Percentiles rank a stretch among this genome's conserved stretches.
These are phyloP conservation scores for Amia ocellicauda DNA, from an alignment of 2,113 vertebrate species.

Conservation along the genomic window DNA sequence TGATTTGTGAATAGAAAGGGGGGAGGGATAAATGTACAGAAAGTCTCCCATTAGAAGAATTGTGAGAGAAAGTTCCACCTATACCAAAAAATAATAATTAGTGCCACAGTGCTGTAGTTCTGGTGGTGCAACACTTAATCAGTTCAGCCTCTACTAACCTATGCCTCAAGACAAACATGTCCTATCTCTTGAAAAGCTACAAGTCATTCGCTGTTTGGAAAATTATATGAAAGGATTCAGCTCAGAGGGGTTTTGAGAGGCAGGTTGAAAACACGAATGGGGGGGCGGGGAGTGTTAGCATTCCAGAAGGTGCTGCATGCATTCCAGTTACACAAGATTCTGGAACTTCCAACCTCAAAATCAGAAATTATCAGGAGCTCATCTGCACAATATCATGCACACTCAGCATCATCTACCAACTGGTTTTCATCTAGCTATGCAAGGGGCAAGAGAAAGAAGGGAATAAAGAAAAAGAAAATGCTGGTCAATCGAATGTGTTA, in stretches of 20 bases:
- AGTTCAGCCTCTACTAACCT: background rate
- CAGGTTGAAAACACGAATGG: background rate
- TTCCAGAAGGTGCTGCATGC: slow-evolving; percentile 50
- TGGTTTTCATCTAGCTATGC: too few relatives aligned
- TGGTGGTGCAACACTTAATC: background rate
- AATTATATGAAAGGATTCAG: background rate
- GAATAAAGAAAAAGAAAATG: too few relatives aligned
- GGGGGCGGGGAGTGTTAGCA: slow-evolving; percentile 25
- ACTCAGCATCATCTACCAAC: too few relatives aligned
- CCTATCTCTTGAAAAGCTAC: background rate
- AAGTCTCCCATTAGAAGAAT: background rate
- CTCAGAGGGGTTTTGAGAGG: background rate
- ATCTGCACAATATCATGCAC: too few relatives aligned
- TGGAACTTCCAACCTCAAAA: too few relatives aligned
- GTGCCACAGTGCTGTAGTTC: background rate
- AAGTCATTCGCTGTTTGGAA: too few relatives aligned
- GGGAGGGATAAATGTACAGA: background rate
- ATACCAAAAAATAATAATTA: background rate
- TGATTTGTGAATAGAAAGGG: background rate
- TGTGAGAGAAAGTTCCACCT: slow-evolving; percentile 9
- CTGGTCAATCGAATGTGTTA: too few relatives aligned
- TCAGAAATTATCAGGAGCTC: too few relatives aligned
- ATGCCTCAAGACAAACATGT: background rate
- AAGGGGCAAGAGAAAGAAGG: too few relatives aligned
- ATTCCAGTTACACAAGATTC: slow-evolving; percentile 50